phyloP scores from a whole-genome alignment of 2,797 vertebrate species.

The Chloroceryle amazona region DNA sequence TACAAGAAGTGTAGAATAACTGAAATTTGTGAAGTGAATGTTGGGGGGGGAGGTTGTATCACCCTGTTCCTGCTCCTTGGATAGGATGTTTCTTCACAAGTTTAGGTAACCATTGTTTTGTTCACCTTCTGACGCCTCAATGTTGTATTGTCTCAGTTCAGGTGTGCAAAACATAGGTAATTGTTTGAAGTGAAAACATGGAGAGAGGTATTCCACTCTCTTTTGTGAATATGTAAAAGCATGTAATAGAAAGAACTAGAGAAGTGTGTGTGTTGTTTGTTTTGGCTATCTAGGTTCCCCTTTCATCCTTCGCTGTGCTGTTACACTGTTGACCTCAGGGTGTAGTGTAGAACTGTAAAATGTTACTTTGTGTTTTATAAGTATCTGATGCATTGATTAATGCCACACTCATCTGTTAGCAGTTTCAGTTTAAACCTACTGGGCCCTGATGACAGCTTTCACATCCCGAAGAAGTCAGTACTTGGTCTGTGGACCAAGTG shows the following conservation, averaged over 20 bases:
- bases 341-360: neutral
- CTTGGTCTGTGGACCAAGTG: neutral
- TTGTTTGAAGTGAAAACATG: neutral
- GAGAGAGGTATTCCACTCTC: neutral
- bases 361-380: neutral
- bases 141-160: neutral
- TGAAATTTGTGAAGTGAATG: neutral
- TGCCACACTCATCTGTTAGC: neutral
- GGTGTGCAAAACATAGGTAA: fast-evolving
- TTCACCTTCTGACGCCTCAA: neutral
- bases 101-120: neutral
- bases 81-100: neutral
- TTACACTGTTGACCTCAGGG: neutral
- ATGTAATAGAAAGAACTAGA: neutral
- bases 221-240: neutral
- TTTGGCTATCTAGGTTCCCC: neutral
- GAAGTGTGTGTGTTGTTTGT: neutral
- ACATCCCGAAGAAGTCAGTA: neutral
- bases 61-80: fast-evolving
- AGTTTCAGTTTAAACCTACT: neutral
- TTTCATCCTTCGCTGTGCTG: neutral
- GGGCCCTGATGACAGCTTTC: neutral
- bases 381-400: neutral
- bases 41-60: neutral
- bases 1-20: neutral